Evolutionary conservation across 2,888 invertebrate genomes (phyloP).

Genomic region (Sphaerolaimus hirsutus): DNA sequence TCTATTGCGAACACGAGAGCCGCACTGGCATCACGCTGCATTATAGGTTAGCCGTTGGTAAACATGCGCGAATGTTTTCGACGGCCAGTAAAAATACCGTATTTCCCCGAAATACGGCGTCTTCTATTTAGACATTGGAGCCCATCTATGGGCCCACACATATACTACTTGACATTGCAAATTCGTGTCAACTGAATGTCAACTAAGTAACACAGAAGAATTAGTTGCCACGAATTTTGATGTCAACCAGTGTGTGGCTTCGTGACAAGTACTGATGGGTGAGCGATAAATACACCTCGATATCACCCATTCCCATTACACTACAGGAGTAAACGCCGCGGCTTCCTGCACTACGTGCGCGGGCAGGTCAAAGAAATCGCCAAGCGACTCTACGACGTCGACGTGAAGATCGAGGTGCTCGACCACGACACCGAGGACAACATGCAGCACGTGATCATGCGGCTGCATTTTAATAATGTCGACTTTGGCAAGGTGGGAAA

Average conservation of each 20-base stretch:
- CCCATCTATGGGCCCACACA: too few relatives aligned
- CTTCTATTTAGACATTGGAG: too few relatives aligned
- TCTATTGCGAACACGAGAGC: slow-evolving; percentile 84
- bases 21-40: slow-evolving; percentile 70
- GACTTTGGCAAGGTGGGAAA: slow-evolving; percentile 24
- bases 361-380: slow-evolving; percentile 29
- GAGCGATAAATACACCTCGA: neutral
- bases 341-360: slow-evolving; percentile 86
- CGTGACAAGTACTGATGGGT: neutral
- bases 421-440: slow-evolving; percentile 63
- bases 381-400: slow-evolving; percentile 61
- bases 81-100: too few relatives aligned
- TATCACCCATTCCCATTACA: neutral
- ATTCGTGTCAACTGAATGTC: too few relatives aligned
- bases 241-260: too few relatives aligned
- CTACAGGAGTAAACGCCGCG: slow-evolving; percentile 51
- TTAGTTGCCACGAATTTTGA: too few relatives aligned
- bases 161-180: too few relatives aligned
- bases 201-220: too few relatives aligned
- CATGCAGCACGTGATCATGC: slow-evolving; percentile 74
- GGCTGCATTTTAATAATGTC: slow-evolving; percentile 73
- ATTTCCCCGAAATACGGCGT: too few relatives aligned
- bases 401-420: slow-evolving; percentile 66
- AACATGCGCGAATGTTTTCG: too few relatives aligned
- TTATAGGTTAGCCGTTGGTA: slow-evolving; percentile 46